Evolutionary conservation across 2,888 invertebrate species (phyloP).

Genomic region (Zelleria hepariella): DNA sequence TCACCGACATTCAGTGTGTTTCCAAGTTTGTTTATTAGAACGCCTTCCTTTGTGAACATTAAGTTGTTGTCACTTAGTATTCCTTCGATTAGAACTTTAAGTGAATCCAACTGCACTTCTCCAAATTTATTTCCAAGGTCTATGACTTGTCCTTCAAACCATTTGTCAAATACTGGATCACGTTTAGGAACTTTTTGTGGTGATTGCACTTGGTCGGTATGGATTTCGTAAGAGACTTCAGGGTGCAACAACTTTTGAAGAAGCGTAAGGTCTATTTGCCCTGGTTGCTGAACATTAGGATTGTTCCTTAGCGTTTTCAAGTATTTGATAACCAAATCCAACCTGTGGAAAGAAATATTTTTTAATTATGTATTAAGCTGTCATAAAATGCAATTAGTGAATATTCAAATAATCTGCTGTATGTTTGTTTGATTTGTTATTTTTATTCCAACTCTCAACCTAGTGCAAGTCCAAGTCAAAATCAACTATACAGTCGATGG

Average conservation of each 20-base stretch:
- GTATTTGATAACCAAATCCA: neutral
- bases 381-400: neutral
- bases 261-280: neutral
- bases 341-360: neutral
- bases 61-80: constrained; percentile 30
- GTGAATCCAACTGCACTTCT: constrained; percentile 17
- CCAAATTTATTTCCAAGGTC: constrained; percentile 16
- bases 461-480: too few relatives aligned
- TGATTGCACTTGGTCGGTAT: neutral
- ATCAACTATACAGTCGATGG: too few relatives aligned
- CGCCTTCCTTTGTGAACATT: constrained; percentile 22
- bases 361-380: neutral
- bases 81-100: constrained; percentile 27
- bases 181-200: constrained; percentile 7
- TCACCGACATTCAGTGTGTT: constrained; percentile 23
- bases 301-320: neutral
- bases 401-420: too few relatives aligned
- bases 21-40: constrained; percentile 26
- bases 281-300: neutral
- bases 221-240: neutral
- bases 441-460: too few relatives aligned
- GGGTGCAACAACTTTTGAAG: neutral
- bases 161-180: constrained; percentile 22
- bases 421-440: too few relatives aligned
- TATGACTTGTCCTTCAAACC: constrained; percentile 30